phyloP scores from a whole-genome alignment of 92 coral and sea anemone species.

The Muricea muricata region DNA sequence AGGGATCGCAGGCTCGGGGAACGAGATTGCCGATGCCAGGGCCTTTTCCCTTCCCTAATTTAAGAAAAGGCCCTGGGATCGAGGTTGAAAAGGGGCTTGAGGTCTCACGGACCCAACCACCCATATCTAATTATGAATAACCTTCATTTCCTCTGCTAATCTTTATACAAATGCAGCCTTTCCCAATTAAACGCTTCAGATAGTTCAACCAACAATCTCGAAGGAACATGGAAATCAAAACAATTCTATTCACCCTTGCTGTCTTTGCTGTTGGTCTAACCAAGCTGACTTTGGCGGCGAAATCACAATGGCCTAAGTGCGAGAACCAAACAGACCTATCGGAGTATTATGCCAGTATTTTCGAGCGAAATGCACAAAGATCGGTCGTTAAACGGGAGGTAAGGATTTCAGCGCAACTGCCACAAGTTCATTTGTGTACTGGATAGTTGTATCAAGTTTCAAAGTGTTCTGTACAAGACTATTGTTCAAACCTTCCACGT shows the following conservation, averaged over 20 bases:
- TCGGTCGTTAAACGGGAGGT: neutral
- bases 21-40: too few species aligned
- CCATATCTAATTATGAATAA: neutral
- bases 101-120: too few species aligned
- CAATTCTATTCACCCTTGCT: neutral
- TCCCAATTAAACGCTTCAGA: neutral
- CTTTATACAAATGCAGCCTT: neutral
- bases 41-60: too few species aligned
- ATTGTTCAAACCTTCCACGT: too few species aligned
- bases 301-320: neutral
- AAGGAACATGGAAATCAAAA: neutral
- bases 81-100: too few species aligned
- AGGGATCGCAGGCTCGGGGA: too few species aligned
- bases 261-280: neutral
- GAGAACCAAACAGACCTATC: neutral
- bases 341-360: neutral
- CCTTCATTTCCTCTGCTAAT: neutral
- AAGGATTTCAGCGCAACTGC: too few species aligned
- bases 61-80: too few species aligned
- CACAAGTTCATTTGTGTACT: too few species aligned
- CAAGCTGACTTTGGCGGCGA: neutral
- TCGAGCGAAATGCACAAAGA: neutral
- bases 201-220: neutral
- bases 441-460: neutral
- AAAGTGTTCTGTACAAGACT: too few species aligned